Conservation (phyloP, 2,797 vertebrate species). For the Eleutherodactylus coqui region DNA sequence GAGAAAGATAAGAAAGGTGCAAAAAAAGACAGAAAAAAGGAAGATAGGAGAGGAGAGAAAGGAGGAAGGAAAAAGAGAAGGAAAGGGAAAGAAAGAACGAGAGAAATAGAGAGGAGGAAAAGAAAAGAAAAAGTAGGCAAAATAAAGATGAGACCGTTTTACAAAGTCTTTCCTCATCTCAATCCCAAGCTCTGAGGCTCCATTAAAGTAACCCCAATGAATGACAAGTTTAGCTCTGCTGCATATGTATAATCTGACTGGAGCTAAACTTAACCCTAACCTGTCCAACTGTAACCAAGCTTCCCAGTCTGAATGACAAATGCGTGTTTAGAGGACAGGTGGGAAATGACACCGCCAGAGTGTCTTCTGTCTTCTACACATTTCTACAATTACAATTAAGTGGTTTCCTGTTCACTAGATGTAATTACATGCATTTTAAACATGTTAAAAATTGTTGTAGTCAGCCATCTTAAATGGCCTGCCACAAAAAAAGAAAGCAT, state of each 20-base stretch:
- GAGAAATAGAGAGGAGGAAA: no score
- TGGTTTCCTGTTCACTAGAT: slow-evolving; percentile 42
- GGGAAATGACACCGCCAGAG: slow-evolving; percentile 22
- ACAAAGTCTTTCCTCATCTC: not conserved
- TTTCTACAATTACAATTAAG: slow-evolving; percentile 51
- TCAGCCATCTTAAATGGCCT: slow-evolving; percentile 55
- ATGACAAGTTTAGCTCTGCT: not conserved
- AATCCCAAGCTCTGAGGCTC: not conserved
- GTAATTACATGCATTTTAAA: slow-evolving; percentile 44
- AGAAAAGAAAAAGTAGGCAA: not conserved
- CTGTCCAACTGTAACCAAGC: not conserved
- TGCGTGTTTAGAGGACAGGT: slow-evolving; percentile 18
- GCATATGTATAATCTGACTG: not conserved
- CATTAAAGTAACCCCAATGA: not conserved
- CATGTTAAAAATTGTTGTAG: slow-evolving; percentile 45
- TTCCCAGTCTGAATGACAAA: slow-evolving; percentile 19
- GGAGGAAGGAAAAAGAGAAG: no score
- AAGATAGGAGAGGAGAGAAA: not conserved
- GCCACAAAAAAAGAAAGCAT: slow-evolving; percentile 43
- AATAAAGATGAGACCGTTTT: not conserved
- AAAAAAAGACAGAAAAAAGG: not conserved
- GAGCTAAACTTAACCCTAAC: slow-evolving; percentile 6
- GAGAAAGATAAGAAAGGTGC: not conserved
- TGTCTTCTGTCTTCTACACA: slow-evolving; percentile 4
- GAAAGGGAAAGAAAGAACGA: not conserved